Base-by-base conservation (phyloP, 2,888 invertebrate genomes). In the Caenorhabditis angaria region DNA sequence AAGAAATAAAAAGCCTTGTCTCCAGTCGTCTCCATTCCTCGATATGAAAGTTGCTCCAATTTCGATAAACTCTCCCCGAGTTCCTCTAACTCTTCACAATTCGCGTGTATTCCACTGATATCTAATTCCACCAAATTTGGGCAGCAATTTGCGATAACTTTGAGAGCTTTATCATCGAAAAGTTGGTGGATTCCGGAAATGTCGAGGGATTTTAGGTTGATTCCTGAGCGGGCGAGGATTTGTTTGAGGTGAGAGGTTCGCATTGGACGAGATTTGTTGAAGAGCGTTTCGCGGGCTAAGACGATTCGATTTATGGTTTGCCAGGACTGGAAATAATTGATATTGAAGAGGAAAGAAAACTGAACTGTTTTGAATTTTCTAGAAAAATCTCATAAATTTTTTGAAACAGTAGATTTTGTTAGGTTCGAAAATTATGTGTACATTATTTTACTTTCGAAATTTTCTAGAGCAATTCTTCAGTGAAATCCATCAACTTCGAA, bases 1-100 rank as follows among this genome's bases (percentile, higher is more conserved):
- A 87, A 61, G 61, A 82, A 87, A 82, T 86, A 87, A 65, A 87
- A 84, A 5, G 78, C 73, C 67, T 83, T 82, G 60, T 86, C 86
- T 41, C 74, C 78, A 8, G 81, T 69, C 20, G 73, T 77, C 47
- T 66, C 62, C 86, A 86, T 87, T 56, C 84, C 85, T 6, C 84
- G 67, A 55, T 85, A 86, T 28, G 80, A 76, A 12, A 86, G 55
- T 8, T 65, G 62, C 22, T 67, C 61, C 28, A 86, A 74, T 12
- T 68, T 54, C 10, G 70, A 71, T 28, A 86, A 75, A 0, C 77
- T 71, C 62, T 86, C 86, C 47, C 83, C 76, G 20, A 86, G 72
- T 32, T 78, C 77, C 32, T 80, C 74, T 25, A 86, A 69, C 2
- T 81, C 80, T 47, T 80, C 76, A 28, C 80, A 73, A 6, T 71